Evolutionary conservation across 2,888 invertebrate species (phyloP).

Genomic region (Calephelis perditalis): DNA sequence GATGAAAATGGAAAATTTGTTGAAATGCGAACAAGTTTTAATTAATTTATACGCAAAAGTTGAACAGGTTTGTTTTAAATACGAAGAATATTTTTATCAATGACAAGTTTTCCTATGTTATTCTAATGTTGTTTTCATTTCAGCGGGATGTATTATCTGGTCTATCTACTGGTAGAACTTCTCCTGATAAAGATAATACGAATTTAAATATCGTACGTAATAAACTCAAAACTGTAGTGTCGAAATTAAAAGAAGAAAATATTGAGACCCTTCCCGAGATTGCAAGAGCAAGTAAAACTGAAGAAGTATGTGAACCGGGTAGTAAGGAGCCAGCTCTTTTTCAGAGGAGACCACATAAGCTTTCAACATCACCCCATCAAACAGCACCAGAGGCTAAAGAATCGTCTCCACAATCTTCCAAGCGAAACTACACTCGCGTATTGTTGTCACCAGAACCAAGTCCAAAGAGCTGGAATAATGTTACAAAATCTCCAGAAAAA

Average conservation of each 20-base stretch:
- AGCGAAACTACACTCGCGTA: conserved; percentile 58
- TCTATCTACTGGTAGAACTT: conserved; percentile 28
- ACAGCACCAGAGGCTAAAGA: conserved; percentile 24
- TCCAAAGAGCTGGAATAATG: conserved; percentile 36
- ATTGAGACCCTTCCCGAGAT: conserved; percentile 59
- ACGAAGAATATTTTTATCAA: too few relatives aligned
- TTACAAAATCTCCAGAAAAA: conserved; percentile 35
- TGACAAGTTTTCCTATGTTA: too few relatives aligned
- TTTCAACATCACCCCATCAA: conserved; percentile 34
- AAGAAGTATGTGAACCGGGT: conserved; percentile 51
- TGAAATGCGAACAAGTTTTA: conserved; percentile 83
- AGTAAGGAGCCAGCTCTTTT: conserved; percentile 65
- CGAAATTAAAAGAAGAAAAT: conserved; percentile 37
- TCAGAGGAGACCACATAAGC: conserved; percentile 57
- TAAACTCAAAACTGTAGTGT: conserved; percentile 51
- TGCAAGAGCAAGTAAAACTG: conserved; percentile 50
- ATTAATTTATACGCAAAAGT: conserved; percentile 82
- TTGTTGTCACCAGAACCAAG: conserved; percentile 56
- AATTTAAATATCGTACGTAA: conserved; percentile 51
- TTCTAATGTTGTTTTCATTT: conserved; percentile 31
- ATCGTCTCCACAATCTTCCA: conserved; percentile 33
- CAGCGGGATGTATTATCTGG: conserved; percentile 49
- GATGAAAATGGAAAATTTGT: conserved; percentile 82
- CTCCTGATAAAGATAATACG: conserved; percentile 31
- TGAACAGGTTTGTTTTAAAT: conserved; percentile 66